Evolutionary conservation across 37 sponge, comb jelly and placozoan species (phyloP).

Genomic region (Chondrilla cf. caribensis): DNA sequence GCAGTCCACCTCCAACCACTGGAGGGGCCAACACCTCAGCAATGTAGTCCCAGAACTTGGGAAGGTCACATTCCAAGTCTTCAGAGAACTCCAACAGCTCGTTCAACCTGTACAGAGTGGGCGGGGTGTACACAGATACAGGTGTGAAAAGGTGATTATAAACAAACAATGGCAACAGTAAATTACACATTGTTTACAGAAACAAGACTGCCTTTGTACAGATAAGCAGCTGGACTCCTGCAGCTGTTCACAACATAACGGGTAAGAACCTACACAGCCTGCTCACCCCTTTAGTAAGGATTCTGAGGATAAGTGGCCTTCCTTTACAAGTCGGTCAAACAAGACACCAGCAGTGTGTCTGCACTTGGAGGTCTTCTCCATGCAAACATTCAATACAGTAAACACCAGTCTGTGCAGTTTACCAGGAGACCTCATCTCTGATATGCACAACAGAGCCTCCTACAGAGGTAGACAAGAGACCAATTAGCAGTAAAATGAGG

Average conservation of each 20-base stretch:
- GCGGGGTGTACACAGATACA: no score
- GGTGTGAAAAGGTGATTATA: no score
- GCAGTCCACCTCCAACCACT: slow-evolving; percentile 8
- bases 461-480: not conserved
- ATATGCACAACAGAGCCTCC: slow-evolving; percentile 76
- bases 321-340: no score
- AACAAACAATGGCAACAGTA: no score
- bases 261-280: no score
- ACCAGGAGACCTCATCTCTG: slow-evolving; percentile 61
- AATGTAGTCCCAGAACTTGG: slow-evolving; percentile 70
- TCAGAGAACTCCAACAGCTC: slow-evolving; percentile 68
- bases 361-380: slow-evolving; percentile 46
- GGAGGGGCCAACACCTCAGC: slow-evolving; percentile 35
- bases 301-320: no score
- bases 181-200: no score
- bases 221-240: not conserved
- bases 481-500: not conserved
- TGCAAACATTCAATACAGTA: slow-evolving; percentile 30
- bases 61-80: slow-evolving; percentile 69
- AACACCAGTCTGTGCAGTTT: slow-evolving; percentile 45
- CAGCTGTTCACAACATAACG: not conserved
- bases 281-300: no score
- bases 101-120: slow-evolving; percentile 12
- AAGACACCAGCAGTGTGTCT: slow-evolving; percentile 26
- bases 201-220: no score